Evolutionary conservation across 1,140 invertebrate species (phyloP).

Genomic region (Zaprionus vittiger): DNA sequence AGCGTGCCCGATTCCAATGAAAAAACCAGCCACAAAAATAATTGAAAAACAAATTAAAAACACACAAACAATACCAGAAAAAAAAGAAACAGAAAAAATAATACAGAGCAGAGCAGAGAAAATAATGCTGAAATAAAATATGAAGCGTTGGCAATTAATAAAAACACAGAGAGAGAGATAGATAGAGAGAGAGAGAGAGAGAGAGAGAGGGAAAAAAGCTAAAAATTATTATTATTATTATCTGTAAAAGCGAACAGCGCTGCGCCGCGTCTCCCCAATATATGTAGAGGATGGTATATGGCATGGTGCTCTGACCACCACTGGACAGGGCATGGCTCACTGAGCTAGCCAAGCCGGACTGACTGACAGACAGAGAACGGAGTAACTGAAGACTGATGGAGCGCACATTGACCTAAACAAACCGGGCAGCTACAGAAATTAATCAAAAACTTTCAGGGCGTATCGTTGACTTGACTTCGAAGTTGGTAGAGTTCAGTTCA

Average conservation of each 20-base stretch:
- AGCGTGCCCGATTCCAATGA: slow-evolving; percentile 75
- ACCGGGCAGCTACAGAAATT: slow-evolving; percentile 51
- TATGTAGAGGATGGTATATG: not conserved
- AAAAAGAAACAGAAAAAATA: slow-evolving; percentile 51
- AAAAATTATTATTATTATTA: slow-evolving; percentile 42
- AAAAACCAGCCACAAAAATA: slow-evolving; percentile 73
- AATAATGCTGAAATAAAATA: slow-evolving; percentile 78
- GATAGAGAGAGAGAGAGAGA: slow-evolving; percentile 4
- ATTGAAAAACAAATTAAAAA: slow-evolving; percentile 80
- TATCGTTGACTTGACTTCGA: slow-evolving; percentile 50
- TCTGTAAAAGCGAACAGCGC: slow-evolving; percentile 44
- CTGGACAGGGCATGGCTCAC: slow-evolving; percentile 36
- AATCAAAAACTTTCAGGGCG: slow-evolving; percentile 70
- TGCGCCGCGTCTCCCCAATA: slow-evolving; percentile 23
- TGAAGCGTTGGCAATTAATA: slow-evolving; percentile 81
- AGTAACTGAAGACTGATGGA: slow-evolving; percentile 19
- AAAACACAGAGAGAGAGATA: slow-evolving; percentile 39
- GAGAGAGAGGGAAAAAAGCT: slow-evolving; percentile 29
- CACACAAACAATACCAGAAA: slow-evolving; percentile 32
- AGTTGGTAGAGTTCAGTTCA: slow-evolving; percentile 25
- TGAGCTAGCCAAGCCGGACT: slow-evolving; percentile 22
- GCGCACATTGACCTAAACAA: slow-evolving; percentile 54
- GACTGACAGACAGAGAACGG: not conserved
- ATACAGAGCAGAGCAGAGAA: slow-evolving; percentile 29
- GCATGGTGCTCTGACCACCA: slow-evolving; percentile 24